Base-by-base conservation (phyloP, 1,140 invertebrate genomes). In the Drosophila orena region DNA sequence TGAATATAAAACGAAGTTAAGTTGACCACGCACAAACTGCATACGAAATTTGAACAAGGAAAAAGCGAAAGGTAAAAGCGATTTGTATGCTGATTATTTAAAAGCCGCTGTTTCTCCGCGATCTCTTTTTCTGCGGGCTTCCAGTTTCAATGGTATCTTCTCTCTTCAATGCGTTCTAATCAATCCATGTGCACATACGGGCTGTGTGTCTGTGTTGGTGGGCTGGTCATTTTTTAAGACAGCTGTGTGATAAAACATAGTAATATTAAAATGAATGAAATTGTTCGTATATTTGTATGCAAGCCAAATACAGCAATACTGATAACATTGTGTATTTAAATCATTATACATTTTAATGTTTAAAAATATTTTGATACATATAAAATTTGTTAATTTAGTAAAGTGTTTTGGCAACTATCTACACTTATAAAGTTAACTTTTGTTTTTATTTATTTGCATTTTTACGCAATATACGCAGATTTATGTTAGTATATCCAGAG, bases 21-120 rank as follows among this genome's bases (percentile, higher is more conserved):
- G 20, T 34, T 64, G 24, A 34, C 24, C 59, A 42, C 59, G 59
- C 64, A 65, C 7, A 50, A 34, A 52, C 64, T 68, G 44, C 59
- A 65, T 68, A 65, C 64, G 27, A 20, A 42, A 34, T 50, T 50
- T 14, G 27, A 52, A 64, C 37, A 10, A 52, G 46, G 44, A 64
- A 79, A 79, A 79, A 75, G 62, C 77, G 78, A 80, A 80, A 81
- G 79, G 79, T 81, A 81, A 81, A 68, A 77, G 57, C 71, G 22
- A n/a, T 71, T 62, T 52, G 66, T 11, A 20, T 77, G 44, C 3
- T 34, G 40, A 60, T 55, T 30, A 30, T 30, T 49, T 55, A 30
- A 52, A 50, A 35, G 49, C 47, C 27, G 27, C 8, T 0, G 11
- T 27, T 34, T 30, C 3, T 10, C 53, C 2, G 37, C 30, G 34